Percentiles rank a stretch among this genome's conserved stretches.
These are phyloP conservation scores for Adelphocoris suturalis DNA, from an alignment of 2,888 invertebrate species.

Conservation along the genomic window DNA sequence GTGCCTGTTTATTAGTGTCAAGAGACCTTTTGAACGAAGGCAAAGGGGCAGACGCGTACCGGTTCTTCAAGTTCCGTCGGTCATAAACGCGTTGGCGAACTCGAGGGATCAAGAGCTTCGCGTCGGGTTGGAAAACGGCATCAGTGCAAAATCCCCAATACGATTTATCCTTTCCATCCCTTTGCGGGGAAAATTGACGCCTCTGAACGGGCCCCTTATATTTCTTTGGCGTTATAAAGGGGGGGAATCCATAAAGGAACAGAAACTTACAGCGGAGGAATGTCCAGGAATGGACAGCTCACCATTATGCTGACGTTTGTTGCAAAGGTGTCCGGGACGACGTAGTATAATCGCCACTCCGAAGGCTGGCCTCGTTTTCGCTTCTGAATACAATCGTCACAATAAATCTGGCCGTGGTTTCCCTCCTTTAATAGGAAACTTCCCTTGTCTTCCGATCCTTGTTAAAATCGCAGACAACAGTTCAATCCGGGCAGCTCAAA, in stretches of 20 bases:
- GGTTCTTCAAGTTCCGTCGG: constrained; percentile 56
- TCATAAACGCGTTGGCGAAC: constrained; percentile 61
- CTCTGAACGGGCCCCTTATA: not conserved
- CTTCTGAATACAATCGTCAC: constrained; percentile 31
- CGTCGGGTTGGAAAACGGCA: not conserved
- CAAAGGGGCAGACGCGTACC: constrained; percentile 55
- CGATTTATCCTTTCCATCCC: constrained; percentile 20
- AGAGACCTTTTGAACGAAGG: constrained; percentile 48
- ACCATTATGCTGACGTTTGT: constrained; percentile 7
- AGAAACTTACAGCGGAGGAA: not conserved
- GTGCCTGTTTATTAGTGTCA: constrained; percentile 59
- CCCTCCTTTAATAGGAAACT: not conserved
- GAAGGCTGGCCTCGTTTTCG: not conserved
- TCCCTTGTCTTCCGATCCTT: not conserved
- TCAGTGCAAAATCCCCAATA: constrained; percentile 30
- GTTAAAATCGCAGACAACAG: constrained; percentile 18
- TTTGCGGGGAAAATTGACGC: not conserved
- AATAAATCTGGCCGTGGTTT: not conserved
- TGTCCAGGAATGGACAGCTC: not conserved
- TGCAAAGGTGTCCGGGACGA: not conserved
- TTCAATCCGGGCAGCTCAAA: constrained; percentile 1
- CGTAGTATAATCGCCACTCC: constrained; percentile 8
- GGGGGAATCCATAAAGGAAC: not conserved
- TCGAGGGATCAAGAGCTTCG: not conserved
- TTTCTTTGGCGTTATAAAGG: not conserved